Evolutionary conservation across 92 coral and sea anemone genomes (phyloP).

Genomic region (Epizoanthus scotinus): DNA sequence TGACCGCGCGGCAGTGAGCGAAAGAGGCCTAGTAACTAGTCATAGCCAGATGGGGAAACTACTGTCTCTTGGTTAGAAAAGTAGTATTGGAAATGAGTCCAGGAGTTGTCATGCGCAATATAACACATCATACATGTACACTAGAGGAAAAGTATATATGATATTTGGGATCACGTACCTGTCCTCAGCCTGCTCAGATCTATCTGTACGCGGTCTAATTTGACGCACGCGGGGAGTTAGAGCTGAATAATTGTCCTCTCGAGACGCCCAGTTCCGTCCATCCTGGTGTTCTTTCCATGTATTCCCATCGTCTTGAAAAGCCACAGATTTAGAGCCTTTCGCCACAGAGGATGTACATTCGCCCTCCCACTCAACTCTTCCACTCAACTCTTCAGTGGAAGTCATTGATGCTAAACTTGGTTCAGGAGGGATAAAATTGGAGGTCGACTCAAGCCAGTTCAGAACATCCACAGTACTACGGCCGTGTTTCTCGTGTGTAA

Average conservation of each 20-base stretch:
- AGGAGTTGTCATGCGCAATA: too few species aligned
- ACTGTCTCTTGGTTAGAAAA: too few species aligned
- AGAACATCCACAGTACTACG: slow-evolving; percentile 1
- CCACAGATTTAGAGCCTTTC: slow-evolving; percentile 14
- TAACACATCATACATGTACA: too few species aligned
- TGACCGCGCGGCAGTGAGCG: too few species aligned
- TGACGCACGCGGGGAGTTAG: slow-evolving; percentile 14
- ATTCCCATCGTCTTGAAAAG: background rate
- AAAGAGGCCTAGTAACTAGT: too few species aligned
- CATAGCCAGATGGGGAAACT: too few species aligned
- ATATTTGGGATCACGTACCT: background rate
- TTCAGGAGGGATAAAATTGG: background rate
- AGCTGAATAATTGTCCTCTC: background rate
- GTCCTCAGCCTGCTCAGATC: background rate
- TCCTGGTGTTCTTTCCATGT: background rate
- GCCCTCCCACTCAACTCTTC: background rate
- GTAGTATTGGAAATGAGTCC: too few species aligned
- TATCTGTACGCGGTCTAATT: slow-evolving; percentile 1
- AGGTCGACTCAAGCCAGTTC: slow-evolving; percentile 14
- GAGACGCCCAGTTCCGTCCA: background rate
- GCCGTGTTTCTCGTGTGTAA: background rate
- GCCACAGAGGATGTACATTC: background rate
- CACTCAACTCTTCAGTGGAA: background rate
- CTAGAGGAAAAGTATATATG: too few species aligned
- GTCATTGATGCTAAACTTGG: background rate